A percentile compares a stretch with the other conserved stretches of the same genome.
Conservation (phyloP, 2,113 vertebrate genomes). For the Butastur rufipennis region DNA sequence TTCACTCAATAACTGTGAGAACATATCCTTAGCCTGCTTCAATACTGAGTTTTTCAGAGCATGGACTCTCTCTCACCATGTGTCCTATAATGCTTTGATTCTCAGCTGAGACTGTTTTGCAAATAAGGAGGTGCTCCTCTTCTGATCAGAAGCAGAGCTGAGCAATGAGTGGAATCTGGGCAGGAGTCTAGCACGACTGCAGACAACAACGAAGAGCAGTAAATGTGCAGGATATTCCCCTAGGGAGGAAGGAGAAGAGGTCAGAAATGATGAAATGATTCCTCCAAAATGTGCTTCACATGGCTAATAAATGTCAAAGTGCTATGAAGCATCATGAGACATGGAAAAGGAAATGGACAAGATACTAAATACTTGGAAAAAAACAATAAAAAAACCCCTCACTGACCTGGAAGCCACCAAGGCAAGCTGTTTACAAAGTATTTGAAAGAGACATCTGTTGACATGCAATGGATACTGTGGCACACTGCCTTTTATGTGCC, state of each 20-base stretch:
- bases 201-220: neutral
- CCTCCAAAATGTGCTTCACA: neutral
- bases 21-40: neutral
- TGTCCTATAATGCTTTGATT: neutral
- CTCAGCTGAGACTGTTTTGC: neutral
- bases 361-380: neutral
- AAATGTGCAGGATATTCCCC: neutral
- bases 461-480: neutral
- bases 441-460: neutral
- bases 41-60: fast-evolving
- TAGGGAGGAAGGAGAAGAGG: neutral
- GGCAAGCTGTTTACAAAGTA: neutral
- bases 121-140: neutral
- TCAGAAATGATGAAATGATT: neutral
- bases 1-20: neutral
- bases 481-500: neutral
- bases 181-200: neutral
- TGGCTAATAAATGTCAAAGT: neutral
- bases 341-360: neutral
- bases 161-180: neutral
- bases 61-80: neutral
- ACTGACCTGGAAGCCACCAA: neutral
- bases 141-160: neutral
- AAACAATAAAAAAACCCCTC: neutral
- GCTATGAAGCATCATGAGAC: neutral